phyloP scores from a whole-genome alignment of 1,140 invertebrate genomes.

The Nomia melanderi region DNA sequence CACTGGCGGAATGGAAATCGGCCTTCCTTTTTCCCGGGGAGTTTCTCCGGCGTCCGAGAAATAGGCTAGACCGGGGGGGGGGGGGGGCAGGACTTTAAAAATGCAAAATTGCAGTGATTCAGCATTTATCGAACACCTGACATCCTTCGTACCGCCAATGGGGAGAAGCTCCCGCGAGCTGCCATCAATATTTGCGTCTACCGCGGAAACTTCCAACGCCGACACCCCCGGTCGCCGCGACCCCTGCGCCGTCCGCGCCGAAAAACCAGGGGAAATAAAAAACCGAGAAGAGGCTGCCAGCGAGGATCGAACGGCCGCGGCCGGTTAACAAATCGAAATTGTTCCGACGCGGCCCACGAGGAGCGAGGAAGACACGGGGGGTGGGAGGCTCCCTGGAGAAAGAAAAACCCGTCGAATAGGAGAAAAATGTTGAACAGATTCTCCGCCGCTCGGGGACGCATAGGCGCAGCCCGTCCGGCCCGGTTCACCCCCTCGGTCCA shows the following conservation, averaged over 20 bases:
- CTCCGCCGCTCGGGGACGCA: slow-evolving; percentile 26
- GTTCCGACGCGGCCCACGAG: slow-evolving; percentile 1
- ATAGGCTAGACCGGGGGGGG: slow-evolving; percentile 6
- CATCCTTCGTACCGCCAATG: slow-evolving; percentile 21
- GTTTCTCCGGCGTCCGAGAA: slow-evolving; percentile 10
- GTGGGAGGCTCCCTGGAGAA: too few relatives aligned
- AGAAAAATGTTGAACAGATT: slow-evolving; percentile 42
- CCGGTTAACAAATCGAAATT: slow-evolving; percentile 41
- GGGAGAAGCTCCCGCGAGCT: slow-evolving; percentile 5
- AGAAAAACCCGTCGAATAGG: not conserved
- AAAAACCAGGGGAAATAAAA: not conserved
- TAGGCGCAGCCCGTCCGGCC: slow-evolving; percentile 9
- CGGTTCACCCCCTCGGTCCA: not conserved
- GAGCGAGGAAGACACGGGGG: not conserved
- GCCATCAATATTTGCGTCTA: slow-evolving; percentile 38
- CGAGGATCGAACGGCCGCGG: not conserved
- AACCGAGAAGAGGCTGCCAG: not conserved
- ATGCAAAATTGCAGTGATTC: slow-evolving; percentile 49
- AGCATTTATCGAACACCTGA: slow-evolving; percentile 47
- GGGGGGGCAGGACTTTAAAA: slow-evolving; percentile 28
- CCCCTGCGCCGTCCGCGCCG: too few relatives aligned
- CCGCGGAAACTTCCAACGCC: not conserved
- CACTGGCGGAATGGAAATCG: not conserved
- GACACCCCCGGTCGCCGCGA: too few relatives aligned
- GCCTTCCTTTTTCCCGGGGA: not conserved